These are phyloP conservation scores for Noctua fimbriata DNA, from an alignment of 2,888 invertebrate species.

Conservation along the genomic window DNA sequence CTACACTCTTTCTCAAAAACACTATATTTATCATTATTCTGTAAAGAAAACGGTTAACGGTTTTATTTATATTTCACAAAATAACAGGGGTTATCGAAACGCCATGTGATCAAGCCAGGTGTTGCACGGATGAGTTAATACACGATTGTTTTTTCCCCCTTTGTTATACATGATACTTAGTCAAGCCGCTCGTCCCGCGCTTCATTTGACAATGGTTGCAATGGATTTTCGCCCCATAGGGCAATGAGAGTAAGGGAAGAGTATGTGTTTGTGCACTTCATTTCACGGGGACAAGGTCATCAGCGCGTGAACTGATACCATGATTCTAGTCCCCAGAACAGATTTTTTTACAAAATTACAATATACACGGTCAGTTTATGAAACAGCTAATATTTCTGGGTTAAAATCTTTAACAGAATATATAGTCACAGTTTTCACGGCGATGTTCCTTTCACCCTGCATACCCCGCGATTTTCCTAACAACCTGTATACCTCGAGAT, in stretches of 20 bases:
- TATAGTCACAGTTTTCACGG: background rate
- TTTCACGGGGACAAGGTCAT: background rate
- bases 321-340: background rate
- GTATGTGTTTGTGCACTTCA: background rate
- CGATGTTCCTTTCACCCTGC: background rate
- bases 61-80: conserved; percentile 4
- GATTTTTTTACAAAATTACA: background rate
- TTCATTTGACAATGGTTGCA: background rate
- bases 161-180: background rate
- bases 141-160: background rate
- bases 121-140: conserved; percentile 15
- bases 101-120: conserved; percentile 26
- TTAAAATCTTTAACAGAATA: background rate
- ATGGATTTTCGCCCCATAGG: background rate
- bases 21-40: background rate
- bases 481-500: background rate
- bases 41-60: conserved; percentile 4
- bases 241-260: background rate
- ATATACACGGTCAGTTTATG: background rate
- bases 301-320: background rate
- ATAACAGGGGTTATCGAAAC: conserved; percentile 32
- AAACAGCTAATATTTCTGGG: background rate
- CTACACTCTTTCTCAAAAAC: background rate
- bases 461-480: background rate
- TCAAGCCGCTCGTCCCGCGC: background rate